Base-by-base conservation (phyloP, 2,888 invertebrate species). In the Villa cingulata region DNA sequence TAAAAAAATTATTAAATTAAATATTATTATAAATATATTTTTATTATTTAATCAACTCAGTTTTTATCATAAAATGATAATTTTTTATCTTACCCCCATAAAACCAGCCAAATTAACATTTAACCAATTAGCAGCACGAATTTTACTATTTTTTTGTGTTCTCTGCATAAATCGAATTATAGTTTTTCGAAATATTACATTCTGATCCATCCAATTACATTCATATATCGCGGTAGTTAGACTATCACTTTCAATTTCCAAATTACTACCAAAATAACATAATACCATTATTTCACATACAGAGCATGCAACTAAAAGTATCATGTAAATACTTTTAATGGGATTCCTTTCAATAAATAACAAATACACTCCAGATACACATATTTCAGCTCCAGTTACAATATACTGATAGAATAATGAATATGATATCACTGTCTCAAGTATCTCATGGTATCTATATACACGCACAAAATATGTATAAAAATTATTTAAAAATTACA, bases 151-250 rank as follows among this genome's bases (percentile, higher is more conserved):
- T 29, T 3, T 27, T 17, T 42, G 42, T 14, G 42, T 27, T n/a
- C 15, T 29, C n/a, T 27, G 32, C 42, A 42, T 42, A 29, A 42
- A 42, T 16, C 27, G 27, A 16, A 32, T 32, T 16, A 67, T 1
- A 7, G 42, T 18, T 17, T 40, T 40, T 12, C 20, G 19, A 23
- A 40, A 40, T 14, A 20, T 19, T 7, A 14, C 5, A 20, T 20
- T 23, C 14, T 40, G 40, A 9, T 20, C 20, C 1, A 40, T 40
- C 40, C 40, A 40, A 23, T 40, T 40, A 23, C 20, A 40, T 10
- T 40, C 20, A n/a, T 20, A 40, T n/a, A 40, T 40, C 4, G 40
- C 40, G 20, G 7, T 17, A 20, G 40, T 40, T 23, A 40, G 14
- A 40, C 14, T 6, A 17, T 20, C 14, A 7, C 14, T 20, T 15